Conservation (phyloP, 2,888 invertebrate species). For the Amorpha juglandis region DNA sequence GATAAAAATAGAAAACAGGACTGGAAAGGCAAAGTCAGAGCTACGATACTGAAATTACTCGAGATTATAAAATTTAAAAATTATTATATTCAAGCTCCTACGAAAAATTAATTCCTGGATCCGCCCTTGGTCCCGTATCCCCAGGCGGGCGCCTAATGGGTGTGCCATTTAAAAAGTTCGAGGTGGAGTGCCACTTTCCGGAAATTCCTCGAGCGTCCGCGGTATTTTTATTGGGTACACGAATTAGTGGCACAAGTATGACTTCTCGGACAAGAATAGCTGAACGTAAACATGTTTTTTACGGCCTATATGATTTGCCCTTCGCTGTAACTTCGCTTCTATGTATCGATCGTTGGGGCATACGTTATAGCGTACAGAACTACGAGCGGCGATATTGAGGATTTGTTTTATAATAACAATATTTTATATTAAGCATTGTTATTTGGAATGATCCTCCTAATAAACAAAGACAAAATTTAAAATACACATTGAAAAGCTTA, state of each 20-base stretch:
- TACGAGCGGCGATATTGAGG: no score
- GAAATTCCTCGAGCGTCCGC: slow-evolving; percentile 43
- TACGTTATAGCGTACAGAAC: not conserved
- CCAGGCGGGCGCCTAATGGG: slow-evolving; percentile 43
- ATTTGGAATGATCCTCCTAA: no score
- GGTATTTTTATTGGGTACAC: slow-evolving; percentile 28
- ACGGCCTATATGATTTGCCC: slow-evolving; percentile 2
- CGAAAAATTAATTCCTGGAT: slow-evolving; percentile 9
- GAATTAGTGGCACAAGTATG: slow-evolving; percentile 26
- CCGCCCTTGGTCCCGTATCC: slow-evolving; percentile 13
- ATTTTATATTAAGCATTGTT: no score
- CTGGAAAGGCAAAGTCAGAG: no score
- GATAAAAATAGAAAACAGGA: slow-evolving; percentile 7
- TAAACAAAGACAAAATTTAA: no score
- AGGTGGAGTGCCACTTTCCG: slow-evolving; percentile 46
- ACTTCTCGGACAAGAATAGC: slow-evolving; percentile 27
- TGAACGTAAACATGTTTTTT: slow-evolving; percentile 7
- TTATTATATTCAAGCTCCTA: not conserved
- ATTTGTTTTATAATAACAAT: no score
- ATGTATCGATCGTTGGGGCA: slow-evolving; percentile 10
- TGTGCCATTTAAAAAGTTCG: slow-evolving; percentile 50
- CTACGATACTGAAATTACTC: not conserved
- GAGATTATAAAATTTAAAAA: no score
- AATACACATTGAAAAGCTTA: no score
- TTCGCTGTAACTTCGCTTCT: slow-evolving; percentile 1